phyloP scores from a whole-genome alignment of 2,113 vertebrate species.

The Podilymbus podiceps region DNA sequence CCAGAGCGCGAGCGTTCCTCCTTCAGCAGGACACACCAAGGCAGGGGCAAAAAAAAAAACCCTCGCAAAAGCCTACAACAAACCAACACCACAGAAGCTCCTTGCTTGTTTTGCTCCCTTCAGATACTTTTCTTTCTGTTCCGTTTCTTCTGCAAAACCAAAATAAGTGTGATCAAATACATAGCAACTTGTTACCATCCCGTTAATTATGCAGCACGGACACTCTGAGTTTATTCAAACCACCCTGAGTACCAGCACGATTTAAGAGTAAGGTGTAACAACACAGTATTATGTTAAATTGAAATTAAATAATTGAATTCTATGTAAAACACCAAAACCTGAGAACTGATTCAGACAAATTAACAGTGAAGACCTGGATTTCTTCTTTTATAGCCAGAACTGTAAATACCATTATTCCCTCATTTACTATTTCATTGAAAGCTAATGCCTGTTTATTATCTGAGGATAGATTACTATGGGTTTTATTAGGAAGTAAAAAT shows the following conservation, averaged over 20 bases:
- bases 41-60: neutral
- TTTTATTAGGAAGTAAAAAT: neutral
- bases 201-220: neutral
- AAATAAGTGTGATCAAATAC: neutral
- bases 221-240: neutral
- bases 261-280: neutral
- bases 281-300: neutral
- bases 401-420: neutral
- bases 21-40: neutral
- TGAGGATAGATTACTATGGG: neutral
- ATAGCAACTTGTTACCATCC: neutral
- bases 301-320: too few relatives aligned
- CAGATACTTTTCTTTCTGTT: neutral
- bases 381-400: neutral
- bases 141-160: rapidly evolving
- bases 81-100: neutral
- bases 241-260: neutral
- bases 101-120: neutral
- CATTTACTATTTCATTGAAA: neutral
- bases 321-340: neutral
- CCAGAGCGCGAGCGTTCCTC: neutral
- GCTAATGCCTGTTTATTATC: neutral
- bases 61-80: neutral
- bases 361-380: neutral
- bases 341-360: neutral